Evolutionary conservation across 2,888 invertebrate genomes (phyloP).

Genomic region (Andrena flavipes): DNA sequence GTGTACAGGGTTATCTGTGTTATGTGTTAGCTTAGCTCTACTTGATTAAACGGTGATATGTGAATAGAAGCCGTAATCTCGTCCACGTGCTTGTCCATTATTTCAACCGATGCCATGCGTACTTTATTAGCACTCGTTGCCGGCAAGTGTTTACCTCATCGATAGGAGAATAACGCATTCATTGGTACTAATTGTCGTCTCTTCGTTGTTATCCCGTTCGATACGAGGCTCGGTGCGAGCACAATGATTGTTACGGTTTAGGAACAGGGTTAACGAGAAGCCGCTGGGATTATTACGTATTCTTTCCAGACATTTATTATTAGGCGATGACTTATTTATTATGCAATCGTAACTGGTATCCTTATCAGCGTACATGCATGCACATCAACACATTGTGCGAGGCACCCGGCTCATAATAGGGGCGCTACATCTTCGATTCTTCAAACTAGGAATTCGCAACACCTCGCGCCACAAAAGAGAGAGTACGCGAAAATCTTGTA

Average conservation of each 20-base stretch:
- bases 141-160: slow-evolving; percentile 52
- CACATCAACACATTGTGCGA: too few relatives aligned
- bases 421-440: too few relatives aligned
- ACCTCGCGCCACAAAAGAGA: too few relatives aligned
- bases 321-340: too few relatives aligned
- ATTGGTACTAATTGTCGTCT: slow-evolving; percentile 45
- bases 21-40: background rate
- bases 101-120: slow-evolving; percentile 37
- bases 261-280: background rate
- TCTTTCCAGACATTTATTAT: too few relatives aligned
- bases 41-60: slow-evolving; percentile 3
- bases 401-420: too few relatives aligned
- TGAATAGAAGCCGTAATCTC: slow-evolving; percentile 45
- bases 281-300: background rate
- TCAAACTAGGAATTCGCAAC: too few relatives aligned
- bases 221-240: background rate
- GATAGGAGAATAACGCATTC: slow-evolving; percentile 38
- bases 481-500: too few relatives aligned
- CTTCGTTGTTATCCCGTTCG: slow-evolving; percentile 16
- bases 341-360: too few relatives aligned
- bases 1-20: background rate
- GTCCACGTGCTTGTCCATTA: slow-evolving; percentile 55
- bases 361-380: too few relatives aligned
- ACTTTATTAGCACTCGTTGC: slow-evolving; percentile 58
- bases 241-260: background rate